These are phyloP conservation scores for Xiphorhynchus elegans DNA, from an alignment of 2,113 vertebrate species.

Conservation along the genomic window DNA sequence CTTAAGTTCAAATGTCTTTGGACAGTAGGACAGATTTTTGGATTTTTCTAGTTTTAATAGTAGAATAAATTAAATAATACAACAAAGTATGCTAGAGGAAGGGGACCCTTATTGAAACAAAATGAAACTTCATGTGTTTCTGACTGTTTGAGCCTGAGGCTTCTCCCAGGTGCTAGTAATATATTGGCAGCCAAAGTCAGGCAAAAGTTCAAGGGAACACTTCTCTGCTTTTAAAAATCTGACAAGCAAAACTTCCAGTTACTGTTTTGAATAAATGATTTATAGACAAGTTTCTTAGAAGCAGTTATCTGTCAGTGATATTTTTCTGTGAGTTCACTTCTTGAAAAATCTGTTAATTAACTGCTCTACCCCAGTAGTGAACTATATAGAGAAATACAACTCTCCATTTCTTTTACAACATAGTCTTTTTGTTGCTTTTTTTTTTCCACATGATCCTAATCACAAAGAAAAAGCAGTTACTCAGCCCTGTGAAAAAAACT, in stretches of 20 bases:
- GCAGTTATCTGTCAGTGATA: slow-evolving; percentile 54
- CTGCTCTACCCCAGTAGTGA: not conserved
- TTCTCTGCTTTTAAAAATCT: slow-evolving; percentile 43
- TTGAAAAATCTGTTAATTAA: slow-evolving; percentile 48
- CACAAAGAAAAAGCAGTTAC: not conserved
- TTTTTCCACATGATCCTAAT: not conserved
- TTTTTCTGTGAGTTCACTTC: slow-evolving; percentile 6
- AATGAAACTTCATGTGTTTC: slow-evolving; percentile 52
- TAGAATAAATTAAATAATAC: slow-evolving; percentile 38
- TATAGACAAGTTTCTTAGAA: slow-evolving; percentile 35
- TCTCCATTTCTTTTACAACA: not conserved
- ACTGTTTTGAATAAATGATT: slow-evolving; percentile 61
- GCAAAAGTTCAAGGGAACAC: slow-evolving; percentile 63
- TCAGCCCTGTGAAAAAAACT: not conserved
- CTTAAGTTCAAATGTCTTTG: not conserved
- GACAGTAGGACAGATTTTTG: not conserved
- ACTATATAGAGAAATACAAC: not conserved
- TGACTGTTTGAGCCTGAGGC: slow-evolving; percentile 62
- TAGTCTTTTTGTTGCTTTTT: not conserved
- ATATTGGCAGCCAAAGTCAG: slow-evolving; percentile 40
- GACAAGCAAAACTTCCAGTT: slow-evolving; percentile 59
- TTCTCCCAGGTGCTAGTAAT: slow-evolving; percentile 52
- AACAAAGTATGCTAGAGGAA: slow-evolving; percentile 43
- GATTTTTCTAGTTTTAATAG: not conserved
- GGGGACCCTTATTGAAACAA: slow-evolving; percentile 44